phyloP scores from a whole-genome alignment of 2,888 invertebrate genomes.

The Thysanoteuthis rhombus region DNA sequence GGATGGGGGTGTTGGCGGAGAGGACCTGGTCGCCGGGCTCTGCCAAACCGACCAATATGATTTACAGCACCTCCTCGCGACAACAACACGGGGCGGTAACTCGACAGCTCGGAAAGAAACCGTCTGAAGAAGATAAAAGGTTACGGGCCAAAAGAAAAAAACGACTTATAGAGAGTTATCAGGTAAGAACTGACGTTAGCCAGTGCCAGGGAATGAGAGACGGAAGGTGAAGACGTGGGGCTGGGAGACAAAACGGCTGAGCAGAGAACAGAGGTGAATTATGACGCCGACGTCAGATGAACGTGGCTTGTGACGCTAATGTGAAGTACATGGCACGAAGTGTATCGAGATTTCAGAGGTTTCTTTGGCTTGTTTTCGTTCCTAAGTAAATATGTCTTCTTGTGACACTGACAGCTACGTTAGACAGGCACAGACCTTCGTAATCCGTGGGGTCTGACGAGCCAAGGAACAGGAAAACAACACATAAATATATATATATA shows the following conservation, averaged over 20 bases:
- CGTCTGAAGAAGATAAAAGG: not conserved
- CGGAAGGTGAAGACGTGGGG: not conserved
- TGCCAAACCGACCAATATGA: too few species aligned
- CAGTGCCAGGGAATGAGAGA: not conserved
- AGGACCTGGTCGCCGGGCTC: too few species aligned
- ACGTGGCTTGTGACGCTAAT: not conserved
- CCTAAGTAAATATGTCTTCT: not conserved
- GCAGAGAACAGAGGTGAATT: not conserved
- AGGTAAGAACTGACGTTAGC: not conserved
- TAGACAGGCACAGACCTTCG: not conserved
- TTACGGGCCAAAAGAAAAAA: not conserved
- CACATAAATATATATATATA: not conserved
- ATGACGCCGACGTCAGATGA: not conserved
- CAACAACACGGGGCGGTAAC: not conserved
- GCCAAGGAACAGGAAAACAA: not conserved
- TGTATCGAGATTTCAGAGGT: not conserved
- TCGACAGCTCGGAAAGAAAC: not conserved
- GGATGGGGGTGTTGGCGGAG: too few species aligned
- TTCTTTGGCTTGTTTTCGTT: not conserved
- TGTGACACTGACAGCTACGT: conserved; percentile 12
- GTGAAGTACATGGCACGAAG: not conserved
- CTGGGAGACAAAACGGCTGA: too few species aligned
- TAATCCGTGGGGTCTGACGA: not conserved
- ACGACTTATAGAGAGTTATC: not conserved
- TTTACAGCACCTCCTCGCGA: not conserved